Percentiles rank a stretch among this genome's conserved stretches.
These are phyloP conservation scores for Condylura cristata DNA, from an alignment of 2,113 vertebrate genomes.

Conservation along the genomic window DNA sequence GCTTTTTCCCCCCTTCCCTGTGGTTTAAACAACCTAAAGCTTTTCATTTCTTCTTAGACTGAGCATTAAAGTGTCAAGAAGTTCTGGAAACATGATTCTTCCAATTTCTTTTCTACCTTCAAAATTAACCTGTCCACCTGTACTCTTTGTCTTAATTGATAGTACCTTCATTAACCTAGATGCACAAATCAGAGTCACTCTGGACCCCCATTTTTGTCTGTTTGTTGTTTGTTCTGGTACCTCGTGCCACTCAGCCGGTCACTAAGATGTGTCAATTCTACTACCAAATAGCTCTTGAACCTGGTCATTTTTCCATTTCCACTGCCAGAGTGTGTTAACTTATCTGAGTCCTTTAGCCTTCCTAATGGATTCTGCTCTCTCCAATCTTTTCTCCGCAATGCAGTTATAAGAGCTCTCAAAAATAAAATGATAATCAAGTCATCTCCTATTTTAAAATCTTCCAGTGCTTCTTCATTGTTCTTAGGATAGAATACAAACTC, in stretches of 20 bases:
- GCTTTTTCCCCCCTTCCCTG: not conserved
- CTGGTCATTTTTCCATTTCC: not conserved
- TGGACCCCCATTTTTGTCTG: not conserved
- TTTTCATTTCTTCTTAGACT: not conserved
- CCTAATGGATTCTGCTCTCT: not conserved
- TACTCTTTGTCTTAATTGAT: not conserved
- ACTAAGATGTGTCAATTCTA: not conserved
- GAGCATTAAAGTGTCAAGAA: conserved; percentile 3
- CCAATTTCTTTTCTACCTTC: not conserved
- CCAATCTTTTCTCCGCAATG: not conserved
- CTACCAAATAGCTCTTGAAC: not conserved
- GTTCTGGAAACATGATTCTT: not conserved
- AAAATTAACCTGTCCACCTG: not conserved
- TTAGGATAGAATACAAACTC: conserved; percentile 26
- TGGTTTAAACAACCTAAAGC: conserved; percentile 16
- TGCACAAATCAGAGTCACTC: not conserved
- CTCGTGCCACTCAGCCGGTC: not conserved
- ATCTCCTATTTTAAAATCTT: not conserved
- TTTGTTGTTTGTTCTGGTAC: not conserved
- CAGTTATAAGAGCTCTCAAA: not conserved
- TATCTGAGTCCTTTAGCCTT: not conserved
- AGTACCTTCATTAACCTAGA: not conserved
- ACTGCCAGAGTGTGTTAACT: not conserved
- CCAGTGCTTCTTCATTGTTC: not conserved
- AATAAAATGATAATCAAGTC: not conserved